Conservation (phyloP, 2,113 vertebrate species). For the Perognathus longimembris region DNA sequence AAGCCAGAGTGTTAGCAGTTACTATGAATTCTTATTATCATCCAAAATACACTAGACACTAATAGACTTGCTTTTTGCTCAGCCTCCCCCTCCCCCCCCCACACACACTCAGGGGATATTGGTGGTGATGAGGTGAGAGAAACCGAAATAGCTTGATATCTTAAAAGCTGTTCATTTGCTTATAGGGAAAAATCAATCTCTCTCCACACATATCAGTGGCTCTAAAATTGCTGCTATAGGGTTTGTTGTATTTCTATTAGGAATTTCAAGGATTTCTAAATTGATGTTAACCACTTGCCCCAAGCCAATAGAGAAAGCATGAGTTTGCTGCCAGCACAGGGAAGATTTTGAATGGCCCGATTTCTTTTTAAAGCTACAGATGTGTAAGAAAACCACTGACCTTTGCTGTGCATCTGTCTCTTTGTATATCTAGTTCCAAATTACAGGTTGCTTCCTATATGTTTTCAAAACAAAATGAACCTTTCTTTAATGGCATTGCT, state of each 20-base stretch:
- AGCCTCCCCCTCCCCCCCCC: constrained; percentile 56
- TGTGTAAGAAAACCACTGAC: constrained; percentile 19
- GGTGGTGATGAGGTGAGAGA: not conserved
- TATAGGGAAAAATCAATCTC: constrained; percentile 72
- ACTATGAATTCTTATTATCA: constrained; percentile 30
- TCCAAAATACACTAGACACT: constrained; percentile 22
- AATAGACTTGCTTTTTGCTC: constrained; percentile 61
- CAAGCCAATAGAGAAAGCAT: constrained; percentile 18
- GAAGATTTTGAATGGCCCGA: not conserved
- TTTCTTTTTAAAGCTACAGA: constrained; percentile 33
- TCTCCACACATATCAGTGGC: constrained; percentile 42
- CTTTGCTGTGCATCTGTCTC: not conserved
- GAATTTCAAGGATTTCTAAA: constrained; percentile 75
- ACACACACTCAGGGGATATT: not conserved
- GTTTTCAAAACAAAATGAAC: constrained; percentile 53
- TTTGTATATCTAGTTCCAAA: constrained; percentile 54
- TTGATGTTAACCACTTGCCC: constrained; percentile 71
- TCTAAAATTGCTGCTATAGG: constrained; percentile 55
- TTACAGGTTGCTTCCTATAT: constrained; percentile 47
- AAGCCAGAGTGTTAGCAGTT: constrained; percentile 24
- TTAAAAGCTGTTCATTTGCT: constrained; percentile 70
- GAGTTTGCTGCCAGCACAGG: not conserved
- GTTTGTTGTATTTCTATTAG: constrained; percentile 72
- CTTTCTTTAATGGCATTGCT: constrained; percentile 51
- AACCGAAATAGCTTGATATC: constrained; percentile 69